Base-by-base conservation (phyloP, 2,797 vertebrate species). In the Thaleichthys pacificus region DNA sequence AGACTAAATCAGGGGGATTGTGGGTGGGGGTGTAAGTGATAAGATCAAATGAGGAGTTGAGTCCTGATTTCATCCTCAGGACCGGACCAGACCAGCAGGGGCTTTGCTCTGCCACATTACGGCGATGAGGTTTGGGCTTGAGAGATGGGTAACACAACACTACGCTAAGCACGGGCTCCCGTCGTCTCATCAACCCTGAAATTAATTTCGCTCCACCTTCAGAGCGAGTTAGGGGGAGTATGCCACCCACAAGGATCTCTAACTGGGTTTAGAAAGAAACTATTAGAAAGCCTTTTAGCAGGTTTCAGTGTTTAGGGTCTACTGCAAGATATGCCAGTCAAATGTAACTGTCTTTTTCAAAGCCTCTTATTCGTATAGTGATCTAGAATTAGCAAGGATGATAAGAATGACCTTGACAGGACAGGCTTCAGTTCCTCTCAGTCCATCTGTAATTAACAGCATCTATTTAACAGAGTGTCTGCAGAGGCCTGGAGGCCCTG, bases 401-500 rank as follows among this genome's bases (percentile, higher is more conserved):
- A 22, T n/a, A 21, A 21, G 9, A 56, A 56, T n/a, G 88, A 89
- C 86, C 86, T 88, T 80, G 86, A 91, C 77, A n/a, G 86, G 77
- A 80, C 85, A 87, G 86, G 87, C 81, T 83, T 47, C 75, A 85
- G 85, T 80, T 89, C 86, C 82, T 92, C 89, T 89, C 81, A 85
- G 89, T 87, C 82, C 81, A 76, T 87, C 89, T 89, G 92, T 93
- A 93, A 94, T 93, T 93, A 94, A 94, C 91, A 93, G 86, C 86
- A 91, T 87, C 91, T 93, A 90, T 93, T 92, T 90, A 92, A 93
- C 91, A 84, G 85, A 70, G 86, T 91, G 90, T 84, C 83, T 86
- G 86, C 88, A 42, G 62, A 32, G 63, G 14, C 6, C 26, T 5
- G 32, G 61, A 24, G 22, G 28, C 8, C 14, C 66, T 65, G 82